A percentile compares a stretch with the other conserved stretches of the same genome.
phyloP scores from a whole-genome alignment of 1,140 invertebrate genomes.

The Conopomorpha cramerella region DNA sequence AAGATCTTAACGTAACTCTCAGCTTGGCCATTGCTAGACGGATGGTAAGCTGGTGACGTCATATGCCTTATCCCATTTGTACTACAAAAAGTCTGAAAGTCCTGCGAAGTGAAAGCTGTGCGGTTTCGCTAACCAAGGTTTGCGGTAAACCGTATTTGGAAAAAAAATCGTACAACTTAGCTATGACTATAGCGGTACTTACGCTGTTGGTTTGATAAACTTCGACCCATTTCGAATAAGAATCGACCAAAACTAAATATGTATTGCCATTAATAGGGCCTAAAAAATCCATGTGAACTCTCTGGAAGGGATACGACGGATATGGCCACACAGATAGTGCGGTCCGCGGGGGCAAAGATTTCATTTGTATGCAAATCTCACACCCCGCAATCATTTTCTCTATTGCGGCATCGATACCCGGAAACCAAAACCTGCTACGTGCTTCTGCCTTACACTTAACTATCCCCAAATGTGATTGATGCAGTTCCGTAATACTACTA shows the following conservation, averaged over 20 bases:
- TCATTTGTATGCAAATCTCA: not conserved
- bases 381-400: slow-evolving; percentile 9
- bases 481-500: slow-evolving; percentile 33
- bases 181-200: too few species aligned
- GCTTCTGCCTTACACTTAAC: slow-evolving; percentile 39
- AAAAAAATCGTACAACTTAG: too few species aligned
- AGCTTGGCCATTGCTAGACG: not conserved
- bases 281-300: slow-evolving; percentile 20
- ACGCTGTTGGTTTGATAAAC: too few species aligned
- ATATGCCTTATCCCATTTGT: not conserved
- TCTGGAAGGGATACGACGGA: slow-evolving; percentile 12
- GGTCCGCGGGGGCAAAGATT: not conserved
- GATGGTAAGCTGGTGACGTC: not conserved
- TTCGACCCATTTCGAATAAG: slow-evolving; percentile 21
- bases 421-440: slow-evolving; percentile 41
- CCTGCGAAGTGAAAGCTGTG: too few species aligned
- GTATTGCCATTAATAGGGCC: slow-evolving; percentile 17
- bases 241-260: slow-evolving; percentile 20
- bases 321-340: slow-evolving; percentile 9
- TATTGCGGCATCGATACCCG: slow-evolving; percentile 35
- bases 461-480: slow-evolving; percentile 37
- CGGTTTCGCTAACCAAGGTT: too few species aligned
- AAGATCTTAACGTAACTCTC: not conserved
- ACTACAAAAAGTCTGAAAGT: too few species aligned
- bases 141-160: too few species aligned